These are phyloP conservation scores for Craterocephalus amniculus DNA, from an alignment of 2,797 vertebrate species.

Conservation along the genomic window DNA sequence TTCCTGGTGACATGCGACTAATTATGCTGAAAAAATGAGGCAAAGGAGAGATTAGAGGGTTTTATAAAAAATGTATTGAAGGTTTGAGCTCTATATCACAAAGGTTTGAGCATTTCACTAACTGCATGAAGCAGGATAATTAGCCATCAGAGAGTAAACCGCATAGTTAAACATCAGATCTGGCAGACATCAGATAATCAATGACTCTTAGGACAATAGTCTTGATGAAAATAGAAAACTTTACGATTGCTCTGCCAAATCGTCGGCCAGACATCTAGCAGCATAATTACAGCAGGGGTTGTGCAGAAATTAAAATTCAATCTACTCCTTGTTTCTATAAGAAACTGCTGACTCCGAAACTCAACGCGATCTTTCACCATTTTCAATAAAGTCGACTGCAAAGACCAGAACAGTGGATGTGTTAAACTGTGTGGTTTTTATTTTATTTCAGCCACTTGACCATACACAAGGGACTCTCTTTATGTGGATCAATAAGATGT, in stretches of 20 bases:
- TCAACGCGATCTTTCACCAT: conserved; percentile 1
- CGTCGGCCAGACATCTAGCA: conserved; percentile 26
- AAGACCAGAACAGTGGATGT: conserved; percentile 18
- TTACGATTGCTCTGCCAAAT: conserved; percentile 11
- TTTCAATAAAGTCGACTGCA: conserved; percentile 17
- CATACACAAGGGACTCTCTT: conserved; percentile 22
- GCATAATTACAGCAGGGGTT: conserved; percentile 29
- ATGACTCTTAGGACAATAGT: conserved; percentile 43
- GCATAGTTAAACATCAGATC: conserved; percentile 86
- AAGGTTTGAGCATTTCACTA: conserved; percentile 90
- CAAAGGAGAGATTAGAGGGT: conserved; percentile 30
- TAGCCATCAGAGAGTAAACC: conserved; percentile 85
- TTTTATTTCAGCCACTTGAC: conserved; percentile 28
- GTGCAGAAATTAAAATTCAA: conserved; percentile 40
- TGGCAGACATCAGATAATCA: conserved; percentile 41
- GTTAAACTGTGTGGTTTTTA: conserved; percentile 19
- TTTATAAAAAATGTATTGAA: conserved; percentile 27
- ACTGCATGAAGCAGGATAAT: conserved; percentile 85
- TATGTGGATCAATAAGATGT: conserved; percentile 25
- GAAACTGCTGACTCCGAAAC: conserved; percentile 19
- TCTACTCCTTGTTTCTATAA: conserved; percentile 26
- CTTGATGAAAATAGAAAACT: conserved; percentile 51
- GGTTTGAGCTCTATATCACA: conserved; percentile 78
- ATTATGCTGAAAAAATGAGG: conserved; percentile 83
- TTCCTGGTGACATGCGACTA: conserved; percentile 90